Percentiles rank a stretch among this genome's conserved stretches.
Conservation (phyloP, 2,797 vertebrate species). For the Anolis apletophallus region DNA sequence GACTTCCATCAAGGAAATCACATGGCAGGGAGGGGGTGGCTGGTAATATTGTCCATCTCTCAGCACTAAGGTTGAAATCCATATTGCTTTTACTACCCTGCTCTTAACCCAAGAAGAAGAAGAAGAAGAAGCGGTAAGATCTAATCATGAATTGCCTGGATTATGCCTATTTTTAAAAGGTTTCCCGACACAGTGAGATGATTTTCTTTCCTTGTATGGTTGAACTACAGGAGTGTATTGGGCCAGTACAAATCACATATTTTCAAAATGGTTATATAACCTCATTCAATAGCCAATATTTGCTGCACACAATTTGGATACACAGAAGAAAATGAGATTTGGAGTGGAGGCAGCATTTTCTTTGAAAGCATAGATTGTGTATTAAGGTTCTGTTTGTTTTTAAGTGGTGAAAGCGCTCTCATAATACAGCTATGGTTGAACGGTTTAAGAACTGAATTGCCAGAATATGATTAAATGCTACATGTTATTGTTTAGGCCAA, state of each 20-base stretch:
- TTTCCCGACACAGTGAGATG: slow-evolving; percentile 19
- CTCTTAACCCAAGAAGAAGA: background rate
- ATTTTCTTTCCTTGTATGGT: slow-evolving; percentile 17
- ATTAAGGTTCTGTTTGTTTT: background rate
- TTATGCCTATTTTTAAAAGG: background rate
- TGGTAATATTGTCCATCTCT: too few species aligned
- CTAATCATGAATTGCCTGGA: background rate
- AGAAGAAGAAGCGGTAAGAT: background rate
- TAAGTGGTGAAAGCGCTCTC: slow-evolving; percentile 2
- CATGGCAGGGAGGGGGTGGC: background rate
- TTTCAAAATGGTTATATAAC: slow-evolving; percentile 49
- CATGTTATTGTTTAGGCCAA: background rate
- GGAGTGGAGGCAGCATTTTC: slow-evolving; percentile 55
- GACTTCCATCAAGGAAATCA: background rate
- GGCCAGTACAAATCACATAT: slow-evolving; percentile 42
- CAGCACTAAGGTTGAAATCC: background rate
- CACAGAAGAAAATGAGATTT: slow-evolving; percentile 63
- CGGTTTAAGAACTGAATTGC: background rate
- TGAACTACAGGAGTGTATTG: slow-evolving; percentile 45
- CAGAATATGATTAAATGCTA: background rate
- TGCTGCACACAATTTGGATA: slow-evolving; percentile 47
- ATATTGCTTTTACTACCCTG: too few species aligned
- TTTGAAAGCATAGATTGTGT: slow-evolving; percentile 46
- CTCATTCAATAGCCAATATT: slow-evolving; percentile 51
- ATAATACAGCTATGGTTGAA: slow-evolving; percentile 2